A percentile compares a stretch with the other conserved stretches of the same genome.
These are phyloP conservation scores for Drosophila meridiana DNA, from an alignment of 2,888 invertebrate species.

Conservation along the genomic window DNA sequence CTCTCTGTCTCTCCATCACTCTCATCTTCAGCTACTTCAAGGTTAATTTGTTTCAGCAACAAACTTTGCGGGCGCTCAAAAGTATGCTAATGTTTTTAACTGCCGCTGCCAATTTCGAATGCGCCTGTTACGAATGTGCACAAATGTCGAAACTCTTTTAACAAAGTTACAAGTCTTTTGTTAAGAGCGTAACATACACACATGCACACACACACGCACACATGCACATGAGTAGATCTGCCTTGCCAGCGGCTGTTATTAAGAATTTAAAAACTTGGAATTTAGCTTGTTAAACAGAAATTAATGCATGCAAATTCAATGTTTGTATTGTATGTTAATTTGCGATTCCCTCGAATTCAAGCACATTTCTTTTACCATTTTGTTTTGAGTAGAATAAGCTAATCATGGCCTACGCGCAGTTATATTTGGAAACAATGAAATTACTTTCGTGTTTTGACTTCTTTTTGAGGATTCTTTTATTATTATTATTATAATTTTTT, in stretches of 20 bases:
- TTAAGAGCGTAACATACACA: conserved; percentile 37
- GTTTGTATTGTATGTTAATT: background rate
- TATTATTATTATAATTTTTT: too few relatives aligned
- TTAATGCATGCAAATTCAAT: conserved; percentile 24
- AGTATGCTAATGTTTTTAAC: conserved; percentile 70
- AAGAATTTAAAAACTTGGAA: conserved; percentile 50
- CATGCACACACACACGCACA: background rate
- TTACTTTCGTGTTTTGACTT: too few relatives aligned
- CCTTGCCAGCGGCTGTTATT: conserved; percentile 16
- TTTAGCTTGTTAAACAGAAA: conserved; percentile 49
- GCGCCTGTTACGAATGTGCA: conserved; percentile 36
- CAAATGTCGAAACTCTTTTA: conserved; percentile 63
- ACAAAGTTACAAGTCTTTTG: conserved; percentile 66
- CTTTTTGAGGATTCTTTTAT: too few relatives aligned
- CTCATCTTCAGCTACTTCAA: conserved; percentile 49
- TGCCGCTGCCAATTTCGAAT: conserved; percentile 47
- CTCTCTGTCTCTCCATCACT: background rate
- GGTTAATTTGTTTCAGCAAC: conserved; percentile 72
- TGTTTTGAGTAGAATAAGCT: background rate
- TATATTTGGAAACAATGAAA: background rate
- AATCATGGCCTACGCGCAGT: background rate
- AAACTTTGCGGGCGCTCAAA: conserved; percentile 60
- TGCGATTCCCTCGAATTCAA: background rate
- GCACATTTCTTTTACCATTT: background rate
- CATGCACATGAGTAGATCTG: background rate